Evolutionary conservation across 2,888 invertebrate species (phyloP), one percentile per base, ranked within the genome.

Genomic region (Drosophila nr. medialis): DNA sequence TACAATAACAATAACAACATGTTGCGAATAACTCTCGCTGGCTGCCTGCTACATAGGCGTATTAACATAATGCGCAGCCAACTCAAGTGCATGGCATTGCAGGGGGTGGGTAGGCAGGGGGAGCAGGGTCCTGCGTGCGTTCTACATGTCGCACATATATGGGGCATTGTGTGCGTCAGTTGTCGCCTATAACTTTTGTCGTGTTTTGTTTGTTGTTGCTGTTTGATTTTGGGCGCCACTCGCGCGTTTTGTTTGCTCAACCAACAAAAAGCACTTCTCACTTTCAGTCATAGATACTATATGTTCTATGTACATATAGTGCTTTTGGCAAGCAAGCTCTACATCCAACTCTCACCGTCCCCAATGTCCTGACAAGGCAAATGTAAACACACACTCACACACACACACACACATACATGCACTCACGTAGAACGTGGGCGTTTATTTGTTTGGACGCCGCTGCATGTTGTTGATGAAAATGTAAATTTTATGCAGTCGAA

Each of bases 1-100:
- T 36, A 8, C 68, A 73, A 42, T 48, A 75, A 59, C 77, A 71
- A 61, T 66, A 59, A 64, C 61, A 71, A 69, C 87, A 77, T 80
- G 77, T 80, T 77, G 70, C 66, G 49, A 81, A 72, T 71, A 72
- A 63, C 64, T 64, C 62, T 56, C 45, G 71, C 66, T 69, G 48
- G 48, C 66, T 50, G 34, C 66, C 55, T 45, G 63, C 65, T 70
- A 64, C 67, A 74, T 83, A 76, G 81, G 77, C 77, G 88, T 87
- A 86, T 90, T 90, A 86, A 87, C 86, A 86, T 86, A 86, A 86
- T 86, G 90, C 90, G 77, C 87, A 84, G 82, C 80, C 76, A 85
- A 90, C 90, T 90, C 90, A 81, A 90, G 86, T 72, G 76, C 74
- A 64, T 62, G 64, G 73, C 64, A 34, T 61, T 34, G 64, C 53